Conservation (phyloP, 1,140 invertebrate genomes). For the Lucilia cuprina region DNA sequence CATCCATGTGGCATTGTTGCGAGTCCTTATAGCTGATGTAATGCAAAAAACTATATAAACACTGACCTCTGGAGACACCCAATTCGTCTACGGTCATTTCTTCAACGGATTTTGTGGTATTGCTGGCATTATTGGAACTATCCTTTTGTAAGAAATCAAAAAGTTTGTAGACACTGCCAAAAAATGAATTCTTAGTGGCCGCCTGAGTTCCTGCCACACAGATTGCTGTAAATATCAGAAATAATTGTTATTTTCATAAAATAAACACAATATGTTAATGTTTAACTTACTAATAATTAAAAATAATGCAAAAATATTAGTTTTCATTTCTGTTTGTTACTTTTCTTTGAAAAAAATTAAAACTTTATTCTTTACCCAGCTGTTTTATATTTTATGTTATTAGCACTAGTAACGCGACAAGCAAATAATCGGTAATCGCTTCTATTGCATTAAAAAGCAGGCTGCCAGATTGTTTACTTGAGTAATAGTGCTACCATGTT, state of each 20-base stretch:
- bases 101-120: slow-evolving; percentile 25
- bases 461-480: too few species aligned
- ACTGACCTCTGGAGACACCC: slow-evolving; percentile 46
- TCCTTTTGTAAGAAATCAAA: slow-evolving; percentile 25
- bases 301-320: not conserved
- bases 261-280: not conserved
- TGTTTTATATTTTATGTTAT: not conserved
- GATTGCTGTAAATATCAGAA: not conserved
- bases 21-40: slow-evolving; percentile 24
- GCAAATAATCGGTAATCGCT: too few species aligned
- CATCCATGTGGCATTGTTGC: slow-evolving; percentile 44
- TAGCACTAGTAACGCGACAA: too few species aligned
- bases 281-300: not conserved
- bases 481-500: too few species aligned
- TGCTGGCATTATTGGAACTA: slow-evolving; percentile 8
- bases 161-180: not conserved
- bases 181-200: not conserved
- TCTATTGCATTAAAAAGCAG: too few species aligned
- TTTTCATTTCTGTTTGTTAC: not conserved
- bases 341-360: too few species aligned
- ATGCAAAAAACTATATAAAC: slow-evolving; percentile 45
- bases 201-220: not conserved
- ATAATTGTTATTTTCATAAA: not conserved
- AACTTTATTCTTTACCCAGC: not conserved
- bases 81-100: slow-evolving; percentile 39